phyloP scores from a whole-genome alignment of 2,888 invertebrate genomes.

The Spilarctia lutea region DNA sequence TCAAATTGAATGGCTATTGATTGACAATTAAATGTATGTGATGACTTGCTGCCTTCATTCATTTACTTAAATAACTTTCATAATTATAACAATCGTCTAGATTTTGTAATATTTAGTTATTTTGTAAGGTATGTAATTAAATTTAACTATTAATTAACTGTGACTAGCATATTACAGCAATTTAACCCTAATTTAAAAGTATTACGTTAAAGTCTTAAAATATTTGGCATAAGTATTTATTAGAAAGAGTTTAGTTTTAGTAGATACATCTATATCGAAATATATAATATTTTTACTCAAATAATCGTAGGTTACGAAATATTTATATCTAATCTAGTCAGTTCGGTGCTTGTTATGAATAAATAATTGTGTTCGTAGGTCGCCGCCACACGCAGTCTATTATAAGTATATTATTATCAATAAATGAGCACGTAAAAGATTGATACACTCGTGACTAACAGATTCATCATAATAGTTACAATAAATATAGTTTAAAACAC shows the following conservation, averaged over 20 bases:
- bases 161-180: not conserved
- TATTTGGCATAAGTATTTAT: not conserved
- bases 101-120: not conserved
- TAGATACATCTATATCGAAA: not conserved
- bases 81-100: too few relatives aligned
- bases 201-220: not conserved
- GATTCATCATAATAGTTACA: not conserved
- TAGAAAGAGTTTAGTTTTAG: not conserved
- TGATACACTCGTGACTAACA: not conserved
- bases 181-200: not conserved
- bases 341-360: not conserved
- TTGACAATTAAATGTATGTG: too few relatives aligned
- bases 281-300: not conserved
- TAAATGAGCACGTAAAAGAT: not conserved
- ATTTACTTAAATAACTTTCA: too few relatives aligned
- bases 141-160: not conserved
- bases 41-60: too few relatives aligned
- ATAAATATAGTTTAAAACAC: not conserved
- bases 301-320: not conserved
- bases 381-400: not conserved
- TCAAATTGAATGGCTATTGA: too few relatives aligned
- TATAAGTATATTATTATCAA: not conserved
- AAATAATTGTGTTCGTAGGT: slow-evolving; percentile 1
- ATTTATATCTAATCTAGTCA: not conserved
- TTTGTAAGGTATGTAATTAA: not conserved